Base-by-base conservation (phyloP, 1,140 invertebrate species). In the Polypedilum vanderplanki region DNA sequence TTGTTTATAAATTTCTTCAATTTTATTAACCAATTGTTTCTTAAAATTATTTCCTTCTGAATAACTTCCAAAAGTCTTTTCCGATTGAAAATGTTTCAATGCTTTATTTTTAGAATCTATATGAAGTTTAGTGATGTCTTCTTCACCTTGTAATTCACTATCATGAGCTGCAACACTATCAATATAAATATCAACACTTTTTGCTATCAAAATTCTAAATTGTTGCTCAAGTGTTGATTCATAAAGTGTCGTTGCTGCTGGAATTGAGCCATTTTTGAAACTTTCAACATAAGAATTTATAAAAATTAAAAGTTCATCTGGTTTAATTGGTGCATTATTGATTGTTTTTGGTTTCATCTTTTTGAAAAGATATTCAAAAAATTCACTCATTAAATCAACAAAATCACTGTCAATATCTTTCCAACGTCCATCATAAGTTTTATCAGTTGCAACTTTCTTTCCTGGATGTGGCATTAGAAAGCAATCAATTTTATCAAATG, bases 101-200 rank as follows among this genome's bases (percentile, higher is more conserved):
- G 65, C 65, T 70, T 70, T 70, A 20, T 70, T 18, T 12, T 70
- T 70, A 0, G 65, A n/a, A 10, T 3, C 20, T 8, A 70, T 10
- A 7, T 70, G 65, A 18, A 70, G 7, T 18, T 70, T 70, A 12
- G 7, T 70, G 4, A 70, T 22, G 20, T 70, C 65, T 70, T 70
- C 65, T 12, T 70, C 65, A 12, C 10, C 17, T 1, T 70, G 8
- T 0, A 70, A 10, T 22, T 70, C 65, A 20, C n/a, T 22, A 12
- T 70, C 65, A 70, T 70, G 65, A 5, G 17, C 9, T 18, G n/a
- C 17, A 9, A 70, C 20, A 10, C n/a, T 4, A 0, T 70, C 20
- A 7, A 70, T 9, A 22, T 70, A 70, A 20, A 70, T n/a, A 70
- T 70, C 65, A 22, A 70, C 65, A 70, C 65, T 70, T 70, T 70